A percentile compares a stretch with the other conserved stretches of the same genome.
phyloP scores from a whole-genome alignment of 2,888 invertebrate species.

The Phragmatobia fuliginosa region DNA sequence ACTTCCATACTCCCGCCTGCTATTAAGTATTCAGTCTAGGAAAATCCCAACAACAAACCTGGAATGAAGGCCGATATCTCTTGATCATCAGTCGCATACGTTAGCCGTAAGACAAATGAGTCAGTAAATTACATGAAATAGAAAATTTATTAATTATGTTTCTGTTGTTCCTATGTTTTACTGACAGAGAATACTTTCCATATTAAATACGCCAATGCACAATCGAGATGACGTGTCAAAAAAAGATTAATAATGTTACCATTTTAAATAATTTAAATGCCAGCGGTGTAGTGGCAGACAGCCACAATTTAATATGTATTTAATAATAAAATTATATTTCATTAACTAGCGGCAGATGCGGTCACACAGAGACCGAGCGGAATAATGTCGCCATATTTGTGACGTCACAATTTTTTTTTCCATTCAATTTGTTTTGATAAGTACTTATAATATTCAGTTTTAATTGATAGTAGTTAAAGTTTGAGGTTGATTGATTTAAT shows the following conservation, averaged over 20 bases:
- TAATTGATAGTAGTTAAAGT: background rate
- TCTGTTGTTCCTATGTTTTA: no score
- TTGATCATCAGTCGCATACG: no score
- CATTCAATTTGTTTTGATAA: constrained; percentile 5
- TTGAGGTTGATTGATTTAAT: background rate
- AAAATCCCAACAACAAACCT: no score
- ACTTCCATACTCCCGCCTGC: no score
- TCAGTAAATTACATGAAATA: no score
- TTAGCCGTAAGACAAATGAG: no score
- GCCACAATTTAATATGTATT: constrained; percentile 62
- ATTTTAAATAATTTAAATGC: constrained; percentile 16
- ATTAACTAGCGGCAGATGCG: constrained; percentile 55
- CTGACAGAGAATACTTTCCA: no score
- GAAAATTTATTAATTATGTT: no score
- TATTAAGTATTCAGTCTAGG: no score
- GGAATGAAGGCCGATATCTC: no score
- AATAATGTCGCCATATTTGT: constrained; percentile 30
- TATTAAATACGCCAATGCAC: no score
- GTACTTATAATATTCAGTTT: constrained; percentile 1
- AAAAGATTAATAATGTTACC: background rate
- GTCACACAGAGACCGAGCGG: constrained; percentile 29
- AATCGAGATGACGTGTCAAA: no score
- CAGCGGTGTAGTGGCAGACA: constrained; percentile 35
- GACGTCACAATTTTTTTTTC: constrained; percentile 12
- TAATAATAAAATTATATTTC: constrained; percentile 63